These are phyloP conservation scores for Paraescarpia echinospica DNA, from an alignment of 1,140 invertebrate genomes.

Conservation along the genomic window DNA sequence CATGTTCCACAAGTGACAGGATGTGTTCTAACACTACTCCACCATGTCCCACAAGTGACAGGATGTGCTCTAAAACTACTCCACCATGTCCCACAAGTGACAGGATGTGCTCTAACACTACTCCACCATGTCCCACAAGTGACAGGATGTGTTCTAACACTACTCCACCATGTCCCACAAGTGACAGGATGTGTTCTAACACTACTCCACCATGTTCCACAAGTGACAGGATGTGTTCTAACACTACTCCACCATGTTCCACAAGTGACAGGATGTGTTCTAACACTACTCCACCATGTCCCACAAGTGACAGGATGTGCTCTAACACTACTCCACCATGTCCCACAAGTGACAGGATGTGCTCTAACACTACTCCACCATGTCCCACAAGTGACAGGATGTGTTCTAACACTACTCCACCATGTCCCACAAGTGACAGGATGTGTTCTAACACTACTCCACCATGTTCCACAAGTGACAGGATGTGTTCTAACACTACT, in stretches of 20 bases:
- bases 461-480: no score
- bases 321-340: background rate
- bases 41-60: background rate
- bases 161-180: background rate
- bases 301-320: background rate
- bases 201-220: background rate
- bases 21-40: background rate
- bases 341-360: background rate
- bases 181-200: background rate
- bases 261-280: background rate
- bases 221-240: background rate
- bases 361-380: background rate
- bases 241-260: background rate
- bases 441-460: background rate
- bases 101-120: background rate
- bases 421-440: background rate
- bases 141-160: background rate
- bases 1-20: no score
- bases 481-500: background rate
- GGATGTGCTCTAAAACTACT: background rate
- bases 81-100: background rate
- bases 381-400: background rate
- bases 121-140: background rate
- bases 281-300: background rate
- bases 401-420: background rate